Base-by-base conservation (phyloP, 2,888 invertebrate genomes). In the Ellobium chinense region DNA sequence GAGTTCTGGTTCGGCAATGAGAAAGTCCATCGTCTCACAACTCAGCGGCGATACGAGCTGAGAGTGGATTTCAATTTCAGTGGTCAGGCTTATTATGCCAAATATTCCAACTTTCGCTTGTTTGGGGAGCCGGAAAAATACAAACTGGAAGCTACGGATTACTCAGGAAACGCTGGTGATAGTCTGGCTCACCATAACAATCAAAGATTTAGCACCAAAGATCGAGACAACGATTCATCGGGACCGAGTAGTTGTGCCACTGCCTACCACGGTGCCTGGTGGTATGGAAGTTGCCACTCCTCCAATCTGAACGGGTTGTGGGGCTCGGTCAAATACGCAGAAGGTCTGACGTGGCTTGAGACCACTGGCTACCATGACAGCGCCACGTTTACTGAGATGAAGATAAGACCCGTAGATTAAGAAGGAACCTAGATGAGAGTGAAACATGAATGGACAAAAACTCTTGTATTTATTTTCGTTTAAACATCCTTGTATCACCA, bases 131-230 rank as follows among this genome's bases (percentile, higher is more conserved):
- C 60, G 0, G 84, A 87, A 18, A 86, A 88, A 34, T 92, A 90
- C 83, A 85, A 84, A 36, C 81, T 92, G n/a, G 87, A 87, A 46
- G 85, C 90, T 31, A 84, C 85, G 27, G 88, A 86, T 24, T 91
- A 87, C 77, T 80, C 58, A 0, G 91, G 91, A 0, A 85, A 87
- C 78, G 90, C 90, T 69, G 92, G 92, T 9, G 92, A 92, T 83
- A 91, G 91, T 0, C 77, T 92, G 7, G 89, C 89, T 72, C 88
- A 88, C 84, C 91, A 92, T 74, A 89, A 92, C 80, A 88, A 86
- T 24, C 90, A 90, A 89, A 87, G 88, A 27, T 92, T 92, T 85
- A 91, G 90, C 77, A 92, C 92, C 1, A 87, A 87, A 60, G 92
- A 92, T 84, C 84, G 84, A 21, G 92, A 92, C 87, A 92, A 92